Conservation (phyloP, 37 sponge, comb jelly and placozoan species). For the Spongilla lacustris region DNA sequence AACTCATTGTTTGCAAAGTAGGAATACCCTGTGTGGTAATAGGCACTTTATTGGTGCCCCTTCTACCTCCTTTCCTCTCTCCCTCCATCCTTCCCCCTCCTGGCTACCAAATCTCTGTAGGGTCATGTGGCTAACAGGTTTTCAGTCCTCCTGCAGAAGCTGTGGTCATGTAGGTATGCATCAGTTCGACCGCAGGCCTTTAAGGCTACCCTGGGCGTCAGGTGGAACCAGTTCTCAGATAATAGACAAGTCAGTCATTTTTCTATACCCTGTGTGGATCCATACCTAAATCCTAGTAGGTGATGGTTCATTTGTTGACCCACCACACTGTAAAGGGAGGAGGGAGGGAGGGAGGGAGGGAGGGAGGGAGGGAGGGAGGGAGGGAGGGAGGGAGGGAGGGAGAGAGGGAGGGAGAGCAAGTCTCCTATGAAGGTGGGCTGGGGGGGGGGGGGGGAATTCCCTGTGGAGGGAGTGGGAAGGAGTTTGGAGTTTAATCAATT, state of each 20-base stretch:
- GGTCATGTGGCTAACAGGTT: conserved; percentile 38
- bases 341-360: no score
- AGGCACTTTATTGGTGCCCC: background rate
- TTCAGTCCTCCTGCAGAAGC: conserved; percentile 44
- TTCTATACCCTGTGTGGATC: no score
- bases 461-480: no score
- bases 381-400: no score
- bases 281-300: no score
- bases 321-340: no score
- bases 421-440: no score
- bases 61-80: background rate
- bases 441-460: no score
- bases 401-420: no score
- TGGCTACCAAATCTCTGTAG: conserved; percentile 14
- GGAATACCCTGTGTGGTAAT: background rate
- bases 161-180: conserved; percentile 72
- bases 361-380: no score
- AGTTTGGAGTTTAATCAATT: background rate
- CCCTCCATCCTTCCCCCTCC: background rate
- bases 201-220: conserved; percentile 55
- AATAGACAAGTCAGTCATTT: conserved; percentile 53
- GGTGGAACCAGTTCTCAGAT: conserved; percentile 65
- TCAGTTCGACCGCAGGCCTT: conserved; percentile 46
- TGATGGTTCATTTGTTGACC: no score
- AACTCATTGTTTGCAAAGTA: background rate